These are phyloP conservation scores for Tanytarsus gracilentus DNA, from an alignment of 2,888 invertebrate genomes.

Conservation along the genomic window DNA sequence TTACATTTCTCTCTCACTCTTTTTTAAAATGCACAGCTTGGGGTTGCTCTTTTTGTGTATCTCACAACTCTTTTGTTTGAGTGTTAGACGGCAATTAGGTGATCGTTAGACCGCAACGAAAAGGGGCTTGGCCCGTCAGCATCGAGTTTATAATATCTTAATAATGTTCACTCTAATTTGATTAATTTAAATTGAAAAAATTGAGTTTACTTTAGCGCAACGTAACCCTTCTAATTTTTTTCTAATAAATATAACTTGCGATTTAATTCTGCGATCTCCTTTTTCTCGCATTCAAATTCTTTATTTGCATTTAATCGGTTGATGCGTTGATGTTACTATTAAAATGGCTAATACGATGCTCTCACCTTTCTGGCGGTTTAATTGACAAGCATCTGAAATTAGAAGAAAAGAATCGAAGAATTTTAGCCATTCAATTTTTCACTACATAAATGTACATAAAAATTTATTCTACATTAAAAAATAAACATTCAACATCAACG, in stretches of 20 bases:
- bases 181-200: constrained; percentile 24
- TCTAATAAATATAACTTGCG: no score
- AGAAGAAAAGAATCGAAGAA: constrained; percentile 53
- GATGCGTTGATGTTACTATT: background rate
- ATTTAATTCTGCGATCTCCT: no score
- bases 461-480: constrained; percentile 31
- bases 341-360: constrained; percentile 8
- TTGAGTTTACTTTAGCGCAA: background rate
- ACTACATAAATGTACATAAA: constrained; percentile 28
- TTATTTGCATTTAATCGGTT: background rate
- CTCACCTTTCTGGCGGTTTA: constrained; percentile 66
- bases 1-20: background rate
- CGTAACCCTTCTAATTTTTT: no score
- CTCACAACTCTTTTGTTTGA: background rate
- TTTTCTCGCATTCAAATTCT: no score
- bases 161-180: constrained; percentile 12
- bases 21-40: constrained; percentile 20
- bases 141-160: background rate
- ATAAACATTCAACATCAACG: constrained; percentile 22
- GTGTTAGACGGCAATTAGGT: constrained; percentile 27
- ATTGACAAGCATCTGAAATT: constrained; percentile 67
- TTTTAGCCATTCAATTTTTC: constrained; percentile 45
- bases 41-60: background rate
- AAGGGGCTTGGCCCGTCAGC: constrained; percentile 12
- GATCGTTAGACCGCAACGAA: constrained; percentile 26